Base-by-base conservation (phyloP, 2,888 invertebrate genomes). In the Aspidiotus destructor region DNA sequence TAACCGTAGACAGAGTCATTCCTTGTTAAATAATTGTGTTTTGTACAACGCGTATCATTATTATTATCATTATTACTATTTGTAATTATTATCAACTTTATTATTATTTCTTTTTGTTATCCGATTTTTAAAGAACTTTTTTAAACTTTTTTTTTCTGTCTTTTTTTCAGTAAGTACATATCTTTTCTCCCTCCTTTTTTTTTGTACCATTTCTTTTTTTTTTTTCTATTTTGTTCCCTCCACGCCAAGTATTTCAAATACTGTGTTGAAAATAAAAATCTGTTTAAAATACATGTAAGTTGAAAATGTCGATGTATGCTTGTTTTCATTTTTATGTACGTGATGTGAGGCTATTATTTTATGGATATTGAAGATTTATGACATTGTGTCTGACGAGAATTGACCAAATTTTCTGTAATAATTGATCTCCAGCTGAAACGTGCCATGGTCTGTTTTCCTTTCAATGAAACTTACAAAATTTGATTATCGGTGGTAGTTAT, bases 1-100 rank as follows among this genome's bases (percentile, higher is more conserved):
- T 67, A n/a, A 67, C 60, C 15, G 67, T 67, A n/a, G 67, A 67
- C 28, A 67, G 67, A 67, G 52, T 55, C 57, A 67, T 67, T 67
- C 67, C 67, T 67, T 67, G 67, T 67, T 67, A 60, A 67, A 40
- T 64, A 13, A 55, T 64, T 55, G 55, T 58, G n/a, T 58, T 58
- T 67, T 67, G 41, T 58, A 41, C 58, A 48, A n/a, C 17, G 48
- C 40, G 44, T 57, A 53, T 52, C 55, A 57, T 64, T 64, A 42
- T 64, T 64, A 55, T 64, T 54, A 13, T 64, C 15, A 52, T 63
- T 48, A 63, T 54, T 63, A 53, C 52, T 53, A 53, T 63, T n/a
- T 63, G 41, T 54, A 16, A 48, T 15, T 52, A 40, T 63, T 63
- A 41, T 54, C 41, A 54, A 63, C 40, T 63, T 57, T 63, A 11